Percentiles rank a stretch among this genome's conserved stretches.
These are phyloP conservation scores for Peromyscus attwateri DNA, from an alignment of 2,797 vertebrate genomes.

Conservation along the genomic window DNA sequence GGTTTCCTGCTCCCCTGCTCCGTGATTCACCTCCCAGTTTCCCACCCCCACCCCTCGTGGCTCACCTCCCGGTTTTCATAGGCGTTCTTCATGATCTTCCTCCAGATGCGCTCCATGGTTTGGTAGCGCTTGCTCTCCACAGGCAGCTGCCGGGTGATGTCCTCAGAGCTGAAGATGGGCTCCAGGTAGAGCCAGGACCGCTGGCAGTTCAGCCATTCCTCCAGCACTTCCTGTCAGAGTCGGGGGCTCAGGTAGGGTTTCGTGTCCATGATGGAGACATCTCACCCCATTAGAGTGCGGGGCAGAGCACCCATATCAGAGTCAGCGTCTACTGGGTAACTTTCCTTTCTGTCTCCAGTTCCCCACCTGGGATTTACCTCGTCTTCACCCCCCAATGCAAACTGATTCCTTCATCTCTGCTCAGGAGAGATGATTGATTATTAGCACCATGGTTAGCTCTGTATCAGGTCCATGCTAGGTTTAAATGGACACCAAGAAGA, in stretches of 20 bases:
- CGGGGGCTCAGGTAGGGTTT: not conserved
- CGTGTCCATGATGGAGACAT: not conserved
- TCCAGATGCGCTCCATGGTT: conserved; percentile 93
- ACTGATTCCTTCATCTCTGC: not conserved
- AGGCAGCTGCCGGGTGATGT: conserved; percentile 94
- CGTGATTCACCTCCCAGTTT: conserved; percentile 89
- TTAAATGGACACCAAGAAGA: not conserved
- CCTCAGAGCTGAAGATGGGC: conserved; percentile 96
- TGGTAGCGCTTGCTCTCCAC: conserved; percentile 92
- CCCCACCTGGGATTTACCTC: not conserved
- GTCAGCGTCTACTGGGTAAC: not conserved
- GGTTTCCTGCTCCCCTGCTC: too few species aligned
- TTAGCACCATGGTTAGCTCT: not conserved
- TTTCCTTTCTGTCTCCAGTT: not conserved
- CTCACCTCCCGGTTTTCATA: conserved; percentile 91
- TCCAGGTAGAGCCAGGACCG: conserved; percentile 95
- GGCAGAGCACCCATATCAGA: not conserved
- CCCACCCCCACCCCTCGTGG: not conserved
- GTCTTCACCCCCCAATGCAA: not conserved
- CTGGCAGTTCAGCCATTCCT: conserved; percentile 96
- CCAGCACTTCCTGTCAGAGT: conserved; percentile 92
- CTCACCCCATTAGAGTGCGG: not conserved
- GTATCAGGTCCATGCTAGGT: not conserved
- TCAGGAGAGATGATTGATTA: not conserved
- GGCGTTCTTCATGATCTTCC: conserved; percentile 91